Conservation (phyloP, 2,797 vertebrate species). For the Sebastes cheni region DNA sequence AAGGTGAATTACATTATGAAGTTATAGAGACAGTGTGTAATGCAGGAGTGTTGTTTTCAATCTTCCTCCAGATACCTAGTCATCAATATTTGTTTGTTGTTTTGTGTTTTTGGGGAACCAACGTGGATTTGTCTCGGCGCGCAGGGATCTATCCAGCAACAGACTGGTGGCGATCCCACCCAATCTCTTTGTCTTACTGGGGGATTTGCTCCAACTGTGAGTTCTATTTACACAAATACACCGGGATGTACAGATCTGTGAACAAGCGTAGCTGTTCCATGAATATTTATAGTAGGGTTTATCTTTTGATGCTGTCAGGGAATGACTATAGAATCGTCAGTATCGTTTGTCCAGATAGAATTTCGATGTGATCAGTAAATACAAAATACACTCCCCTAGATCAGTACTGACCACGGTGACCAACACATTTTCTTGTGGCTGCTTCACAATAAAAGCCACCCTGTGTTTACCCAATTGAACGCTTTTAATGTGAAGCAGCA, state of each 20-base stretch:
- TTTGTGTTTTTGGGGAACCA: slow-evolving; percentile 14
- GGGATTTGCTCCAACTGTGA: slow-evolving; percentile 96
- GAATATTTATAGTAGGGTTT: not conserved
- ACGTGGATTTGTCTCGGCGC: slow-evolving; percentile 47
- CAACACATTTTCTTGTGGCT: not conserved
- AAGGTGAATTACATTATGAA: not conserved
- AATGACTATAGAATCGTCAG: not conserved
- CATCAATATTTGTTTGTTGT: slow-evolving; percentile 12
- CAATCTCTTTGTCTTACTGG: slow-evolving; percentile 88
- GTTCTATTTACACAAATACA: slow-evolving; percentile 49
- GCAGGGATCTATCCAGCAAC: slow-evolving; percentile 94
- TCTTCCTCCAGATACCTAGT: not conserved
- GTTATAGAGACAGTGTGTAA: not conserved
- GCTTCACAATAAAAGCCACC: not conserved
- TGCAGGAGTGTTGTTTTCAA: not conserved
- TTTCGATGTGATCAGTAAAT: not conserved
- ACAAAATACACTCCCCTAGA: not conserved
- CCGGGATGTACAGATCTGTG: not conserved
- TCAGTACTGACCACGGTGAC: not conserved
- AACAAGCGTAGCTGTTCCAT: not conserved
- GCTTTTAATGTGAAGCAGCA: not conserved
- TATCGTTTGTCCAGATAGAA: not conserved
- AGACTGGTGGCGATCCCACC: slow-evolving; percentile 87
- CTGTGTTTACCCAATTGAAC: no score
- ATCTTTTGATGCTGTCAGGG: not conserved